Evolutionary conservation across 2,888 invertebrate species (phyloP), one percentile per base, ranked within the genome.

Genomic region (Xestia rhomboidea): DNA sequence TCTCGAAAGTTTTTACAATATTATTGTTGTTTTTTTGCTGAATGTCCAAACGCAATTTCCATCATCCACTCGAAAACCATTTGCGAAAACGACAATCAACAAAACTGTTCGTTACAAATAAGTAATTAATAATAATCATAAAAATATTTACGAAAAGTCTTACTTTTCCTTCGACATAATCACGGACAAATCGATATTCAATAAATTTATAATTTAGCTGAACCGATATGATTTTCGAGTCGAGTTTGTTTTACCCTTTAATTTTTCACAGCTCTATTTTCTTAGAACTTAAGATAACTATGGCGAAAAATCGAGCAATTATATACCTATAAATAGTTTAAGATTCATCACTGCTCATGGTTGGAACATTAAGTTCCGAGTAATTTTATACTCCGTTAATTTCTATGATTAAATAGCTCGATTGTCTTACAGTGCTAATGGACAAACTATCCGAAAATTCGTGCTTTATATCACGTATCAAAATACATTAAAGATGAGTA

Each of bases 201-300:
- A 83, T 76, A 79, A 87, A 86, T 85, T 87, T 78, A 73, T 73
- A 85, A 82, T 85, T 85, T 85, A 77, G 70, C 81, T 76, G 73
- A 81, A 87, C 74, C 70, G 69, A 84, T 80, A 81, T 80, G 87
- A 81, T 85, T 85, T 81, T 75, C 84, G 76, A 86, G 81, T 78
- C 73, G 81, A 87, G 10, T 63, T 72, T 46, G n/a, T 49, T 82
- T 80, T 69, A 82, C 27, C 76, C 67, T 77, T 76, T 68, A 76
- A 49, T 72, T 71, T 71, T 78, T 88, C 88, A 88, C 89, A 88
- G 87, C 88, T 73, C 82, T 82, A 81, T 84, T 77, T 74, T 82
- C 82, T 82, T 79, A 85, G 71, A 78, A 85, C 76, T 41, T 82
- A 79, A 64, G 41, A 70, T 83, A 78, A 73, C 76, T 67, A 82